Evolutionary conservation across 2,888 invertebrate genomes (phyloP), one percentile per base, ranked within the genome.

Genomic region (Apodemia hepburni): DNA sequence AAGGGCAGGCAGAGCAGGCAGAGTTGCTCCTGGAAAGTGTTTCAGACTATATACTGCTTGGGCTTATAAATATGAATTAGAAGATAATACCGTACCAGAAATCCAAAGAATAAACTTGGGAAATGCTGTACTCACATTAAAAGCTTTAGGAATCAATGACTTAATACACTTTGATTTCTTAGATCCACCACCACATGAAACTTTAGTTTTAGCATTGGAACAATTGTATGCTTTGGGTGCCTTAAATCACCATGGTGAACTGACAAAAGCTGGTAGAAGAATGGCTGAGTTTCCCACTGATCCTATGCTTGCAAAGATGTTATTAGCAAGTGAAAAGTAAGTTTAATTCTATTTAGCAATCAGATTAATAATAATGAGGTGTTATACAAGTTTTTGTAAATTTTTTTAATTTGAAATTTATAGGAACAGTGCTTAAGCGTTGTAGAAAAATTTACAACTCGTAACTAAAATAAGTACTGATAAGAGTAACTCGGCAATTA

Each of bases 221-320:
- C 99, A 99, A 80, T 89, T 99, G 49, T 99, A 99, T 84, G 99
- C 99, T 0, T 92, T 99, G 59, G 99, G 99, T 7, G 99, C 99
- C 1, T 92, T 99, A 12, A 99, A 99, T 92, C 99, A 99, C 92
- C 96, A 96, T 74, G 99, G 99, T 0, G 98, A 99, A 87, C 90
- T 99, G 62, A 99, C 99, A 1, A 99, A 98, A 84, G 93, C 99
- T 66, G 99, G 99, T 0, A 92, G 99, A 70, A 93, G 98, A 80
- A 99, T 99, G 99, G 99, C 99, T 0, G 99, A 99, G 85, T 99
- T 99, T 84, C 99, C 99, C 0, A 96, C 98, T 12, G 99, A 99
- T 89, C 99, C 99, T 0, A 98, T 98, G 98, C 96, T 99, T 95
- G 98, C 98, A 0, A 99, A 99, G 92, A 99, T 99, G 98, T 92